Base-by-base conservation (phyloP, 23 tunicate species). In the Halocynthia aurantium region DNA sequence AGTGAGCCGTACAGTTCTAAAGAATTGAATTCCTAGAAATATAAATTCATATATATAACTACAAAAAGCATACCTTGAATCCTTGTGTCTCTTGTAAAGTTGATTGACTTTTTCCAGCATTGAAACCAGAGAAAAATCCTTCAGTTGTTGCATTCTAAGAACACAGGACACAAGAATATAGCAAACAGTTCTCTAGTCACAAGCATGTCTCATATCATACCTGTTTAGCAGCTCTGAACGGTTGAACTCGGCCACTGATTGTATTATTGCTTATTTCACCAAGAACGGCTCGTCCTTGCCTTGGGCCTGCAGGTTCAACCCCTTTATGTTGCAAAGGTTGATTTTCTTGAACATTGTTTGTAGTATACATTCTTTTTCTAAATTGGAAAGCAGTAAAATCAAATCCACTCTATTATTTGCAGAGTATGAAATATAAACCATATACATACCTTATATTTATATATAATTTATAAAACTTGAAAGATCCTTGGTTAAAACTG, bases 221-320 rank as follows among this genome's bases (percentile, higher is more conserved):
- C 83, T 89, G 96, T 67, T 89, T 89, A 11, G 96, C 96, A 0
- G 88, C 96, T 80, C 96, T 69, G 44, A 89, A 89, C 40, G 96
- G 96, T 62, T 89, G 96, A 8, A 89, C 80, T 58, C 96, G 61
- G 8, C 78, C 81, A 17, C 71, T 72, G 7, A 64, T 68, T 53
- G 64, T 80, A 61, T 89, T 89, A 71, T 84, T 88, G 67, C 80
- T 89, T 7, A 82, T 61, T 44, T 75, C 78, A 22, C 87, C 87
- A 20, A 89, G 75, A 6, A 81, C 88, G 50, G 80, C 51, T 61
- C 96, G 68, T 61, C 44, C 44, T 31, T 31, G 44, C 44, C 52
- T 73, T 8, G 76, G 74, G 51, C 73, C n/a, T 19, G 65, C 56
- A 64, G 22, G 75, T 73, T 67, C 78, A 54, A 22, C 78, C 10